Evolutionary conservation across 2,113 vertebrate genomes (phyloP).

Genomic region (human (Homo sapiens)): DNA sequence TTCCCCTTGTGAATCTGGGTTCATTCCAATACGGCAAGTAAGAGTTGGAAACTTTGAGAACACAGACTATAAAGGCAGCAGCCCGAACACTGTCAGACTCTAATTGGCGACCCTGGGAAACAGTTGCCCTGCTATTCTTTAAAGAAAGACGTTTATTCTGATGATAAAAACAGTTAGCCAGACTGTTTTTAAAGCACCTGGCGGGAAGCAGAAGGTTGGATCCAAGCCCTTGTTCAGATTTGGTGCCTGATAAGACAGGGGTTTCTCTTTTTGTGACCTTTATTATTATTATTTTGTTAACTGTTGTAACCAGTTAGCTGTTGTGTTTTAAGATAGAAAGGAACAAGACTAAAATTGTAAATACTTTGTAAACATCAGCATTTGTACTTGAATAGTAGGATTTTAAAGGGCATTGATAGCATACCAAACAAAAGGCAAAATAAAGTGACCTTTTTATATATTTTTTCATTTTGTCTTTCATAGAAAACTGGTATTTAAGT

Average conservation of each 20-base stretch:
- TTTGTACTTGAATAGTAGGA: conserved; percentile 70
- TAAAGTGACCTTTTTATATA: conserved; percentile 71
- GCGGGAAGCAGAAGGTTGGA: not conserved
- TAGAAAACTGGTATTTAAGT: not conserved
- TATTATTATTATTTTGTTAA: not conserved
- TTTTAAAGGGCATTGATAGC: conserved; percentile 52
- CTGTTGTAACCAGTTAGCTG: not conserved
- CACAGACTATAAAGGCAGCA: not conserved
- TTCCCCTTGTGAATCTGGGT: not conserved
- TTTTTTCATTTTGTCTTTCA: not conserved
- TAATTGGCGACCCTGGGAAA: not conserved
- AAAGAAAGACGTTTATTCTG: not conserved
- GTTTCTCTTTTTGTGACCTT: fast-evolving
- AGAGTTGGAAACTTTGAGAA: not conserved
- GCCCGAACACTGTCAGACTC: not conserved
- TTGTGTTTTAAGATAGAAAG: conserved; percentile 30
- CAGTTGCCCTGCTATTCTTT: not conserved
- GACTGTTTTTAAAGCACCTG: not conserved
- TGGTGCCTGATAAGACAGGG: not conserved
- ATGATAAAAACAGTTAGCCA: too few species aligned
- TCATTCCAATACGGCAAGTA: fast-evolving
- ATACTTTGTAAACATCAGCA: conserved; percentile 73
- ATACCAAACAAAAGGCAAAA: conserved; percentile 50
- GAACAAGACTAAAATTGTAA: conserved; percentile 56
- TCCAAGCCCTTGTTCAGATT: not conserved